Evolutionary conservation across 2,888 invertebrate genomes (phyloP), one percentile per base, ranked within the genome.

Genomic region (Epirrhoe alternata): DNA sequence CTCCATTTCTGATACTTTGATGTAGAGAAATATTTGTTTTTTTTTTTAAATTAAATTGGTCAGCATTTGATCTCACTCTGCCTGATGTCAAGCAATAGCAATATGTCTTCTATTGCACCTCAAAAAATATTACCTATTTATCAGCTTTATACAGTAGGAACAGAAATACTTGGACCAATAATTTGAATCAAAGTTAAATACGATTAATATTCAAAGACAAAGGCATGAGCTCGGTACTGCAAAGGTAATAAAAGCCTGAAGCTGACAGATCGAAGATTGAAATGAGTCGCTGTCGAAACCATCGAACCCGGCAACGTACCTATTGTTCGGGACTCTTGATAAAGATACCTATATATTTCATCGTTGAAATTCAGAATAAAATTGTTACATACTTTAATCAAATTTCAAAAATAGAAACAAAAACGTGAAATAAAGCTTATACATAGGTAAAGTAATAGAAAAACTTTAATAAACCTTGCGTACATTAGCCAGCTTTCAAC

Each of bases 251-350:
- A 71, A 72, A 69, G 67, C 67, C 65, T 72, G 74, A 12, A 59
- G 61, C 66, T 71, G 74, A 72, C 74, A 74, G 71, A 74, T 70
- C 57, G 70, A 70, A 74, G 68, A 71, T 72, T 72, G 70, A 67
- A 71, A 71, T 71, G 66, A 74, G 42, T 65, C 58, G 62, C 61
- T 68, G 62, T 63, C 69, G 64, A 64, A 72, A 72, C 55, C 70
- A 64, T 66, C 57, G 61, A 64, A 69, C 55, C 53, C 58, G 42
- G 31, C 55, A 52, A 24, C 38, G 60, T 42, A 42, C 47, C 53
- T 50, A 66, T 64, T 69, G 64, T 69, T 69, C 64, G 52, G 31
- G 7, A 12, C 31, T n/a, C 38, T 61, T 47, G 16, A 47, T 16
- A 47, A 56, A 56, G 47, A 14, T 16, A 51, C 57, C 53, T 54